A percentile compares a stretch with the other conserved stretches of the same genome.
Evolutionary conservation across 2,113 vertebrate genomes (phyloP).

Genomic region (Mystacornis crossleyi): DNA sequence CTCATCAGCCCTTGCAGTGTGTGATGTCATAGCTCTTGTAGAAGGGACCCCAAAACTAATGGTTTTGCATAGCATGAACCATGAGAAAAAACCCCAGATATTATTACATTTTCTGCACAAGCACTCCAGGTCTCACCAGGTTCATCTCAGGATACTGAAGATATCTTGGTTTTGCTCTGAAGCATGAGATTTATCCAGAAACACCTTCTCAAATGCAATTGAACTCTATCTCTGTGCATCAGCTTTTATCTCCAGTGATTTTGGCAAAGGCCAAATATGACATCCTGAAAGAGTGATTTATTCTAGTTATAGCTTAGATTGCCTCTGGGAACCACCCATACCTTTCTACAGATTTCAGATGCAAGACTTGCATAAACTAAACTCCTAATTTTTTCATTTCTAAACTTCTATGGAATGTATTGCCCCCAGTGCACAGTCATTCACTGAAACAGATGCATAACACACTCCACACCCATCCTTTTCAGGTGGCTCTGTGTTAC

Average conservation of each 20-base stretch:
- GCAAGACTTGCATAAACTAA: neutral
- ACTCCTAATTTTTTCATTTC: neutral
- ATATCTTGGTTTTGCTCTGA: neutral
- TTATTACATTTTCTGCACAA: neutral
- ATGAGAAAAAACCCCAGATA: neutral
- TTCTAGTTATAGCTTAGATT: neutral
- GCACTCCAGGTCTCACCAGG: neutral
- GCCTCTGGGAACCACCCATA: neutral
- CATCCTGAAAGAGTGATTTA: neutral
- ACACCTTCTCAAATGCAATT: neutral
- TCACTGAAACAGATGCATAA: neutral
- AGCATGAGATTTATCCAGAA: neutral
- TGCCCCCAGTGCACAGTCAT: neutral
- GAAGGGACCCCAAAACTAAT: neutral
- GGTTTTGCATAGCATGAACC: neutral
- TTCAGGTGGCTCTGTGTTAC: neutral
- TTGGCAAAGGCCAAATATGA: neutral
- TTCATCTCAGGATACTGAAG: neutral
- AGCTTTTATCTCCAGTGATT: neutral
- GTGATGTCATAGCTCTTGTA: neutral
- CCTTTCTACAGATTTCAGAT: neutral
- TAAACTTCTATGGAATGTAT: neutral
- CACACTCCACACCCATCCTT: neutral
- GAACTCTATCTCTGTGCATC: neutral
- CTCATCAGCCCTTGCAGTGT: neutral